Percentiles rank a stretch among this genome's conserved stretches.
phyloP scores from a whole-genome alignment of 2,888 invertebrate genomes.

The Drosophila phalerata region DNA sequence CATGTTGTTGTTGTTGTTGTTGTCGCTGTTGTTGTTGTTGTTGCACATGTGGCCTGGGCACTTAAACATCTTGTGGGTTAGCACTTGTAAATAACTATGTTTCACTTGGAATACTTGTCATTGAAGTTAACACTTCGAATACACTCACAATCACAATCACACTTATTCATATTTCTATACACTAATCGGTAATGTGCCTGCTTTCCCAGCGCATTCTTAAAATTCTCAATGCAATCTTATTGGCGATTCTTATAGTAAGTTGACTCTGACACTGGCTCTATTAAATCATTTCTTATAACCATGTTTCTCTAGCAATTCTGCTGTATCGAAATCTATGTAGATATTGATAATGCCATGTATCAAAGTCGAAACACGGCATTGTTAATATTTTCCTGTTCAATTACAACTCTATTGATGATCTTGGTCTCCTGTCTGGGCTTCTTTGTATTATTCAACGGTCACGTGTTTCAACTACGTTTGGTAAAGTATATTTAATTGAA shows the following conservation, averaged over 20 bases:
- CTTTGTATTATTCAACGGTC: conserved; percentile 12
- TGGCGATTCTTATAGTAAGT: conserved; percentile 29
- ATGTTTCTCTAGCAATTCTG: conserved; percentile 23
- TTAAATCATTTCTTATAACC: neutral
- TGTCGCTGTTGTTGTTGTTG: conserved; percentile 25
- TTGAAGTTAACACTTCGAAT: conserved; percentile 40
- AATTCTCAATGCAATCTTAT: neutral
- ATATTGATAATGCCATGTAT: conserved; percentile 13
- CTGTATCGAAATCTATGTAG: conserved; percentile 12
- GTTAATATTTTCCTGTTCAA: conserved; percentile 3
- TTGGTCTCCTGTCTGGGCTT: neutral
- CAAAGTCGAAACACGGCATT: neutral
- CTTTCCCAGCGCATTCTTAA: neutral
- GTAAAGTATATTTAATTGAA: conserved; percentile 5
- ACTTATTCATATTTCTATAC: neutral
- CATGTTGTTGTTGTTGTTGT: conserved; percentile 1
- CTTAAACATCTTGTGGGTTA: conserved; percentile 58
- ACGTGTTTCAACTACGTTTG: neutral
- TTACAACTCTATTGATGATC: conserved; percentile 14
- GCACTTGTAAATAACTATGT: conserved; percentile 60
- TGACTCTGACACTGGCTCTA: neutral
- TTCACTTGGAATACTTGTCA: conserved; percentile 62
- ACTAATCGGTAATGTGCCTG: conserved; percentile 30
- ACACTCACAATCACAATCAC: conserved; percentile 8
- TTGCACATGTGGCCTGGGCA: conserved; percentile 46